These are phyloP conservation scores for Ceyx cyanopectus DNA, from an alignment of 2,113 vertebrate genomes.

Conservation along the genomic window DNA sequence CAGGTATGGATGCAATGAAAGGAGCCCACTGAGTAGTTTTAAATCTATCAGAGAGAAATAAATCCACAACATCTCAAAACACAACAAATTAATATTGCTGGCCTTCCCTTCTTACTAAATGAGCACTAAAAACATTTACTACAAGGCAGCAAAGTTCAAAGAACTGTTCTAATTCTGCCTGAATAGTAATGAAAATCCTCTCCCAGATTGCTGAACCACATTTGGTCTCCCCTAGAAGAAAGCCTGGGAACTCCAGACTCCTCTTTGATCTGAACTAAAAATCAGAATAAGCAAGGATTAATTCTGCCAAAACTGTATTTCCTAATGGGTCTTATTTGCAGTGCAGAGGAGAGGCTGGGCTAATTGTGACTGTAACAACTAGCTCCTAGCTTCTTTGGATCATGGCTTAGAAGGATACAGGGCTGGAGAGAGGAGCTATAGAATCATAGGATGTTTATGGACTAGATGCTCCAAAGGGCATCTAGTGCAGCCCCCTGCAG, in stretches of 20 bases:
- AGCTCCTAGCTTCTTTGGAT: background rate
- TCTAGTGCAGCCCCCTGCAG: too few relatives aligned
- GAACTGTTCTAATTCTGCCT: background rate
- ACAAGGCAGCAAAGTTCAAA: background rate
- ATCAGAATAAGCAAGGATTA: background rate
- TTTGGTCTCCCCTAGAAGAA: background rate
- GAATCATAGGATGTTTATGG: too few relatives aligned
- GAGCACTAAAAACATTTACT: background rate
- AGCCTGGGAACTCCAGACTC: background rate
- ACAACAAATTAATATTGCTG: background rate
- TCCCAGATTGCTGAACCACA: background rate
- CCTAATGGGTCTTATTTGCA: background rate
- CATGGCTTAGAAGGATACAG: background rate
- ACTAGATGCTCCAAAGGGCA: too few relatives aligned
- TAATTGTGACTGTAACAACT: background rate
- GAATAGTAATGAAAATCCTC: background rate
- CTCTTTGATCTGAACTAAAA: background rate
- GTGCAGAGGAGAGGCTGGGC: background rate
- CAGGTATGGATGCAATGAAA: background rate
- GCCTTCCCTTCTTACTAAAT: background rate
- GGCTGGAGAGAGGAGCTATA: background rate
- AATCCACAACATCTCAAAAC: background rate
- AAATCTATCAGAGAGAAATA: background rate
- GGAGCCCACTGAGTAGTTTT: background rate
- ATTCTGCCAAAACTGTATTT: background rate